Evolutionary conservation across 2,888 invertebrate species (phyloP).

Genomic region (Rhingia rostrata): DNA sequence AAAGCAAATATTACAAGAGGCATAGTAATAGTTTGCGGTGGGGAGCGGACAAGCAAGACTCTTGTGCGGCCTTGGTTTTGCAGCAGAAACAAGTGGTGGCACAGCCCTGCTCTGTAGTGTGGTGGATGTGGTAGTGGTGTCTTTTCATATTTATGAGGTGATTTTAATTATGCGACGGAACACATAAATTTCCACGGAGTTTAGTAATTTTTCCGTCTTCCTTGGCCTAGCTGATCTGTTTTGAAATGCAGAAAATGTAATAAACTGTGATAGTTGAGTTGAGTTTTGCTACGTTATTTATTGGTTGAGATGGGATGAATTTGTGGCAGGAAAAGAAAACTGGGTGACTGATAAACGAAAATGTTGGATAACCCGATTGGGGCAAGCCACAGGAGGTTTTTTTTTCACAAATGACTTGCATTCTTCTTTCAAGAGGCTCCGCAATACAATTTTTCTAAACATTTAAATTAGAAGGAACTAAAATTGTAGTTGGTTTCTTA

Average conservation of each 20-base stretch:
- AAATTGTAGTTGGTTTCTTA: too few species aligned
- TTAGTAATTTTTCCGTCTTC: constrained; percentile 69
- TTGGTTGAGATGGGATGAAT: constrained; percentile 54
- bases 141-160: constrained; percentile 72
- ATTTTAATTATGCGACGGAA: constrained; percentile 73
- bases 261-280: constrained; percentile 36
- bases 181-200: constrained; percentile 70
- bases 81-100: constrained; percentile 25
- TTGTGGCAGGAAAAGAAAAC: constrained; percentile 39
- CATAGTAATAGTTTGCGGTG: constrained; percentile 40
- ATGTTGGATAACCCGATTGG: too few species aligned
- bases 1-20: constrained; percentile 65
- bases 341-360: too few species aligned
- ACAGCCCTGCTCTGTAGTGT: constrained; percentile 32
- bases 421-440: too few species aligned
- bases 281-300: constrained; percentile 54
- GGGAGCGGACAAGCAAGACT: neutral
- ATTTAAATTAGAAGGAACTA: too few species aligned
- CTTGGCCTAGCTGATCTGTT: constrained; percentile 52
- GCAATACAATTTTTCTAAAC: too few species aligned
- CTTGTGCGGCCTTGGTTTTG: constrained; percentile 29
- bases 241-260: constrained; percentile 64
- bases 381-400: too few species aligned
- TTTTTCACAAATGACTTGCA: too few species aligned
- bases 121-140: constrained; percentile 66